Percentiles rank a stretch among this genome's conserved stretches.
Conservation (phyloP, 1,140 invertebrate genomes). For the Solenopsis invicta region DNA sequence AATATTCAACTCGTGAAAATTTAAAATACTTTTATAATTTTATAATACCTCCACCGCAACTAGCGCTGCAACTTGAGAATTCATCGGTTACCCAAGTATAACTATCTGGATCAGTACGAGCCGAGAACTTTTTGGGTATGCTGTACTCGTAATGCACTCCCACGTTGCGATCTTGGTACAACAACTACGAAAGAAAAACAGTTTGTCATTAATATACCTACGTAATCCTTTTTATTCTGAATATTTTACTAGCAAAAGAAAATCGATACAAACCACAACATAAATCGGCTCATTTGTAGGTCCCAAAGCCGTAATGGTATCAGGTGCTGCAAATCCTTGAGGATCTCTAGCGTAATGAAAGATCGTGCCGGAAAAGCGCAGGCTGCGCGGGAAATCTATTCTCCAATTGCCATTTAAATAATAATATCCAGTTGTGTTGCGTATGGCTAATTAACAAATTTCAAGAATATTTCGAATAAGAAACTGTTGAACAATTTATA, state of each 20-base stretch:
- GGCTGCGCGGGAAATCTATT: constrained; percentile 94
- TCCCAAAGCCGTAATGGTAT: constrained; percentile 93
- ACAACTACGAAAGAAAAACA: constrained; percentile 88
- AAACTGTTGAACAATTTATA: neutral
- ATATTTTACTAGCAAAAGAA: neutral
- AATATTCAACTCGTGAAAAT: neutral
- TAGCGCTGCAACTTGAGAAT: constrained; percentile 93
- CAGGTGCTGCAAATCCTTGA: constrained; percentile 93
- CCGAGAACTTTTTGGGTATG: constrained; percentile 91
- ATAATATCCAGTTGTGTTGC: constrained; percentile 94
- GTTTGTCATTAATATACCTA: neutral
- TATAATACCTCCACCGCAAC: constrained; percentile 96
- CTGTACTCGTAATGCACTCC: constrained; percentile 97
- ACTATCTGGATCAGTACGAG: constrained; percentile 89
- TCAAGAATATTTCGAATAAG: constrained; percentile 6
- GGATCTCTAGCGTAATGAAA: constrained; percentile 96
- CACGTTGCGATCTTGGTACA: constrained; percentile 95
- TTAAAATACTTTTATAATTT: neutral
- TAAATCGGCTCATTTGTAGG: constrained; percentile 95
- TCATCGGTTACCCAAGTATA: constrained; percentile 94
- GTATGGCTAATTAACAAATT: constrained; percentile 89
- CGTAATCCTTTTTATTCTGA: neutral
- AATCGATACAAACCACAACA: constrained; percentile 90
- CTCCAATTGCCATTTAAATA: constrained; percentile 98
- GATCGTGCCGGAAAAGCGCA: constrained; percentile 93